Evolutionary conservation across 1,140 invertebrate genomes (phyloP), one percentile per base, ranked within the genome.

Genomic region (Nomia melanderi): DNA sequence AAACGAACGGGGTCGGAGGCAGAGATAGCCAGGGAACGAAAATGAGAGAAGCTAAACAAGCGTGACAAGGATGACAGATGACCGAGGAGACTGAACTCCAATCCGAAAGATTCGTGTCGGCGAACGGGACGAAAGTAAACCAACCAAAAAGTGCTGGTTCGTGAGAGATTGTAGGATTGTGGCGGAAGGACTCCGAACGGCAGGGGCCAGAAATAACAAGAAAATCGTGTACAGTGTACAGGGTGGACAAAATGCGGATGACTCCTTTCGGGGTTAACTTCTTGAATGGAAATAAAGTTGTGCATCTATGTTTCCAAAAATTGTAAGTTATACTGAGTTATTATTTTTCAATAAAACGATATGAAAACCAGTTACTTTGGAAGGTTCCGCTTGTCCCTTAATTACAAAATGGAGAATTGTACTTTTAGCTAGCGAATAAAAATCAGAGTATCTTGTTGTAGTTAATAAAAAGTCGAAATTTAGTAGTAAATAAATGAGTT

Each of bases 51-150:
- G 39, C 36, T 62, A 73, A 73, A 54, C 56, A 47, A 62, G 74
- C 66, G 76, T 70, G 66, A 62, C 56, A 39, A 72, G 59, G 39
- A 72, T 57, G 78, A 72, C 76, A 20, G 50, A 78, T 66, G 60
- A 56, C 33, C 41, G 8, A 33, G 53, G 53, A 56, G 53, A 27
- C 53, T 25, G 23, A 29, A 74, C 63, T 78, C 23, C 60, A 66
- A 78, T 78, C 60, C 11, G 71, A 73, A 73, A 65, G 71, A 53
- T 74, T 60, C 70, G 70, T 71, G 70, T 53, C 54, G 59, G 53
- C 50, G 33, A 78, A 57, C 39, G 41, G 69, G 23, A 53, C 64
- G 54, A 65, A 36, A 59, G 75, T 77, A 70, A 66, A 67, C 54
- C 57, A 25, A 75, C 63, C 72, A n/a, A 66, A 75, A 75, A 53